phyloP scores from a whole-genome alignment of 2,888 invertebrate genomes.

The Maniola hyperantus region DNA sequence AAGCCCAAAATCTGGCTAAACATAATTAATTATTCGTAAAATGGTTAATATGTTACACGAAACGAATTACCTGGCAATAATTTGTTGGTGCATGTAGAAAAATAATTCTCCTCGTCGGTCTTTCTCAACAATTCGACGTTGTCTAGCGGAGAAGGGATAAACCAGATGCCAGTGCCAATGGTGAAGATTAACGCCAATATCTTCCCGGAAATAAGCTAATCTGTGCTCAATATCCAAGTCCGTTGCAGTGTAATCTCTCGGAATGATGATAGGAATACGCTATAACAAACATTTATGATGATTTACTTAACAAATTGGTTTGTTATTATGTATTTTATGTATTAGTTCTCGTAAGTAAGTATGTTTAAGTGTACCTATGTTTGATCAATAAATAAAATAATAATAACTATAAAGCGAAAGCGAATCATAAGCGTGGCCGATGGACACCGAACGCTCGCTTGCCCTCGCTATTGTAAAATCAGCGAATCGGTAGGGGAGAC shows the following conservation, averaged over 20 bases:
- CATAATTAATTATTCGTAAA: not conserved
- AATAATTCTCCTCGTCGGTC: slow-evolving; percentile 91
- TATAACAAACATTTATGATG: slow-evolving; percentile 45
- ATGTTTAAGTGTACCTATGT: no score
- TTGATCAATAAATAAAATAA: no score
- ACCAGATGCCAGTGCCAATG: slow-evolving; percentile 94
- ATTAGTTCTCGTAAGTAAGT: no score
- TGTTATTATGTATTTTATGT: no score
- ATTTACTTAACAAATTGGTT: slow-evolving; percentile 16
- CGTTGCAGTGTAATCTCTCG: slow-evolving; percentile 89
- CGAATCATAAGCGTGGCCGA: no score
- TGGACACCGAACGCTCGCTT: no score
- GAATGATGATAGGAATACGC: slow-evolving; percentile 87
- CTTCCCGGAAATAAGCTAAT: slow-evolving; percentile 92
- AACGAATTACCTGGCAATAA: slow-evolving; percentile 68
- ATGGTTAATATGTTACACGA: not conserved
- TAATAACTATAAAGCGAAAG: no score
- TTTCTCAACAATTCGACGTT: slow-evolving; percentile 85
- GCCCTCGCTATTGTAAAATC: no score
- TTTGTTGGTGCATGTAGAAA: slow-evolving; percentile 88
- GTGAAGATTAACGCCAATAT: slow-evolving; percentile 90
- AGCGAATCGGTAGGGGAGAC: no score
- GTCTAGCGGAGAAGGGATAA: slow-evolving; percentile 85
- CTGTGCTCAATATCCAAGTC: slow-evolving; percentile 91
- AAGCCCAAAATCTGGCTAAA: not conserved